Evolutionary conservation across 1,140 invertebrate species (phyloP).

Genomic region (Dolichoris vasculosae): DNA sequence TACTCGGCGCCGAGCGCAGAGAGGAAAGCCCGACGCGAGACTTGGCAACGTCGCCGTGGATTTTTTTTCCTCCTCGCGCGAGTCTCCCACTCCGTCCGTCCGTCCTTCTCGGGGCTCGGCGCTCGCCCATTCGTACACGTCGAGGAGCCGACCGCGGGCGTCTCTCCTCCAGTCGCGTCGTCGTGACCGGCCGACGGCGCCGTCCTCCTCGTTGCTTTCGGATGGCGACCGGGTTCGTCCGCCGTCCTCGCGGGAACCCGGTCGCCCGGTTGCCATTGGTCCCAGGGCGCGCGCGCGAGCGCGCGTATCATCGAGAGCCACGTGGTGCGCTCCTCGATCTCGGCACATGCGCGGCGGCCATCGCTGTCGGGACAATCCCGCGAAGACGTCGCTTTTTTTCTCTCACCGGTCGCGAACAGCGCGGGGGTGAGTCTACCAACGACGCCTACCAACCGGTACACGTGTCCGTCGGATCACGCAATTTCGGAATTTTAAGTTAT

Average conservation of each 20-base stretch:
- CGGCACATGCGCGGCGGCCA: constrained; percentile 55
- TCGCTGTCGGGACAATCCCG: constrained; percentile 43
- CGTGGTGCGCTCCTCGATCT: constrained; percentile 50
- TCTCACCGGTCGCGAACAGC: too few relatives aligned
- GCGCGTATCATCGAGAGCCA: constrained; percentile 26
- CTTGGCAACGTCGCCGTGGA: neutral
- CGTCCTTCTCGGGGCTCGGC: too few relatives aligned
- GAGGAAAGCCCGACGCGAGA: neutral
- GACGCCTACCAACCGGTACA: too few relatives aligned
- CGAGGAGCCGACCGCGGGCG: neutral
- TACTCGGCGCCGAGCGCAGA: neutral
- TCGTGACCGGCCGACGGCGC: neutral
- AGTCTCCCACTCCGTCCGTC: neutral
- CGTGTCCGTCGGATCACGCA: neutral
- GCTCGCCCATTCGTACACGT: neutral
- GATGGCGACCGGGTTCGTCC: neutral
- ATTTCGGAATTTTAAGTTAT: too few relatives aligned
- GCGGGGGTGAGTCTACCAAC: too few relatives aligned
- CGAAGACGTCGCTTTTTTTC: neutral
- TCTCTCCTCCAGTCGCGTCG: neutral
- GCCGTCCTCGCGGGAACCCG: too few relatives aligned
- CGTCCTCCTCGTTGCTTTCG: neutral
- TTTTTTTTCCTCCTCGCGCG: too few relatives aligned
- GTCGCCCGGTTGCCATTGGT: neutral
- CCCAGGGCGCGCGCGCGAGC: too few relatives aligned